Evolutionary conservation across 2,113 vertebrate species (phyloP).

Genomic region (Athene noctua): DNA sequence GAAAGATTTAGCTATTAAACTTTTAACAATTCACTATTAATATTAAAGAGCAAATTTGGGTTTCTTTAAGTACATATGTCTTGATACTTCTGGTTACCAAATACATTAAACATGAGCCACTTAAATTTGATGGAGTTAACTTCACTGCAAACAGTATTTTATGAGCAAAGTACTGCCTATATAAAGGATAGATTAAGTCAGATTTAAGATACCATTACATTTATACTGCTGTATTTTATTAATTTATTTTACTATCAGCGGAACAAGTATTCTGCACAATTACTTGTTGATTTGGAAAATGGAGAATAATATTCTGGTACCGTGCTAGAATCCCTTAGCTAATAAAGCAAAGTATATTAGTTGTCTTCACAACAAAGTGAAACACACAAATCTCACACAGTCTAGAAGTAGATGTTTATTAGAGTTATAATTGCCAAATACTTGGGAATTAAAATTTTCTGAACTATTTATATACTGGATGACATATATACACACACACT

Average conservation of each 20-base stretch:
- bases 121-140: not conserved
- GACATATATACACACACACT: not conserved
- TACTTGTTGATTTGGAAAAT: not conserved
- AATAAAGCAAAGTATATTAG: not conserved
- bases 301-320: not conserved
- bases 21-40: not conserved
- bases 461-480: not conserved
- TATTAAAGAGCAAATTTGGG: not conserved
- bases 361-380: not conserved
- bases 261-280: not conserved
- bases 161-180: not conserved
- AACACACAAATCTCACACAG: not conserved
- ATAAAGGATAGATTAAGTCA: not conserved
- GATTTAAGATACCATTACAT: not conserved
- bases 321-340: not conserved
- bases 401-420: not conserved
- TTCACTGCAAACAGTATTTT: not conserved
- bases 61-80: not conserved
- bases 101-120: not conserved
- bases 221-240: not conserved
- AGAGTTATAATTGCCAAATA: not conserved
- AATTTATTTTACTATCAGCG: not conserved
- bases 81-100: not conserved
- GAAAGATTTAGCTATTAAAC: not conserved
- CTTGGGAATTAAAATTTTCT: not conserved